These are phyloP conservation scores for Euphonia xanthogaster DNA, from an alignment of 2,797 vertebrate species.

Conservation along the genomic window DNA sequence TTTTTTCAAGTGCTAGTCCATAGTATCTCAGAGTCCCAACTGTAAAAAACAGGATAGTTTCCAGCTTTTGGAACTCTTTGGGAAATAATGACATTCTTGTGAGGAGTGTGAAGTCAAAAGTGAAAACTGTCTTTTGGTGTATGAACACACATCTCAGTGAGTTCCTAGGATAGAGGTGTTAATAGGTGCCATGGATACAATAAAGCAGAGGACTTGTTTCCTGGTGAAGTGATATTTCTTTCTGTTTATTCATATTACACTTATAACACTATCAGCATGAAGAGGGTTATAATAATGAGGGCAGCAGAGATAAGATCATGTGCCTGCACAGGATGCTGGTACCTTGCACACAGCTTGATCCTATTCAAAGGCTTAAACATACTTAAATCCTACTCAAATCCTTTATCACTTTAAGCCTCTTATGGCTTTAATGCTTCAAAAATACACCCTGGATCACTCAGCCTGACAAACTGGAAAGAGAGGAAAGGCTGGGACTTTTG, in stretches of 20 bases:
- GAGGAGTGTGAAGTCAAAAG: neutral
- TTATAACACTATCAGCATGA: neutral
- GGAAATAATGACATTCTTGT: neutral
- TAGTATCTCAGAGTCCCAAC: neutral
- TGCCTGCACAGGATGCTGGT: neutral
- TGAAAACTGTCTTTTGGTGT: neutral
- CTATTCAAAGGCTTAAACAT: constrained; percentile 22
- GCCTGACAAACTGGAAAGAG: neutral
- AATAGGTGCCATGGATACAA: neutral
- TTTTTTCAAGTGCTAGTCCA: neutral
- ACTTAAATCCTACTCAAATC: constrained; percentile 9
- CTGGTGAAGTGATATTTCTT: neutral
- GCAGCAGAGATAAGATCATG: constrained; percentile 20
- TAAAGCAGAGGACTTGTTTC: neutral
- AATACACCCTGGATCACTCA: neutral
- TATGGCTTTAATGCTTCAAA: constrained; percentile 3
- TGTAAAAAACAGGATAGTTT: neutral
- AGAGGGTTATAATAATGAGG: constrained; percentile 17
- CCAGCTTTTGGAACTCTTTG: neutral
- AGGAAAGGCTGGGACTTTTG: neutral
- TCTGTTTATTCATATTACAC: constrained; percentile 27
- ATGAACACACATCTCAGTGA: neutral
- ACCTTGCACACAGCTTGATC: constrained; percentile 24
- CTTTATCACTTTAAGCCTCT: constrained; percentile 48
- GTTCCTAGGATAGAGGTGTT: neutral